Base-by-base conservation (phyloP, 2,113 vertebrate genomes). In the Serinus canaria region DNA sequence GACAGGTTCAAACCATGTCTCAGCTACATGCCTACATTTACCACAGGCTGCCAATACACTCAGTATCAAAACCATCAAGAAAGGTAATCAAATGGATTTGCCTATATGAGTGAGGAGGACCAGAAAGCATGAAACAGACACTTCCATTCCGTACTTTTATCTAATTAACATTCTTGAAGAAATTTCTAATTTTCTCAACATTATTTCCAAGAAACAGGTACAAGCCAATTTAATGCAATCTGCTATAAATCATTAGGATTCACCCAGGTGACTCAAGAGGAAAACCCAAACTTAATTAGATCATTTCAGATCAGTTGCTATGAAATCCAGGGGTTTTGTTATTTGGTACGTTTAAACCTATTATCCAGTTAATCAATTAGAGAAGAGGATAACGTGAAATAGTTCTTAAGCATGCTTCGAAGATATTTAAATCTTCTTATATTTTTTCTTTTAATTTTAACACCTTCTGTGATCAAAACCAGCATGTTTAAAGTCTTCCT, bases 301-400 rank as follows among this genome's bases (percentile, higher is more conserved):
- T 97, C 49, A 93, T 86, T 89, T 94, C 59, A 95, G 92, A 94
- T 94, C 87, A 91, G 68, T 83, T 89, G 83, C 84, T 84, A 87
- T 94, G 91, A 87, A 90, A 93, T 93, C 95, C 89, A 94, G 27
- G 68, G 87, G 90, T 50, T 96, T 96, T 96, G 83, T 91, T 96
- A 95, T 88, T 95, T 95, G 88, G 72, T 43, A 86, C 95, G 83
- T 96, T 95, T 96, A 97, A 97, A 96, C 95, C 96, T 90, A 95
- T 97, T 94, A 97, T 79, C 93, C 59, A 69, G 68, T 95, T 96
- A 96, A 89, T 94, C 93, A 96, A 96, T 97, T 95, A 96, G 77
- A 92, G 95, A 87, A 81, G 91, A 92, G 89, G 93, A 96, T 96
- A 95, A 95, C 0, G 4, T 77, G 88, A 89, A 91, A 92, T 86